phyloP scores from a whole-genome alignment of 2,888 invertebrate species.

The Campoplex capitator region DNA sequence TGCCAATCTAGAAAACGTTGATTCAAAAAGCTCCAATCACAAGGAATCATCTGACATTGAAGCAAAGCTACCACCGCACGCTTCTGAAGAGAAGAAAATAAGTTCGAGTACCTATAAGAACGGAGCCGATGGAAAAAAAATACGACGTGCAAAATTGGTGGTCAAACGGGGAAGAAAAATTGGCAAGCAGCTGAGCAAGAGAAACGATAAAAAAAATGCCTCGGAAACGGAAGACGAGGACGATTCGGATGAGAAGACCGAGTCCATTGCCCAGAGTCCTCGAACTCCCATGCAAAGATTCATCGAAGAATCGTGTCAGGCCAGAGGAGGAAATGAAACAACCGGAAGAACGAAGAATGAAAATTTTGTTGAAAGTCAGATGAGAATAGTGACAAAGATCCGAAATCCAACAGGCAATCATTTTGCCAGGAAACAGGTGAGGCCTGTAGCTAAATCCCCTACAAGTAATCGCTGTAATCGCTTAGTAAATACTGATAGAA shows the following conservation, averaged over 20 bases:
- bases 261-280: conserved; percentile 13
- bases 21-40: not conserved
- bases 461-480: not conserved
- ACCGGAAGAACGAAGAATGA: not conserved
- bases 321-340: not conserved
- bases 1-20: not conserved
- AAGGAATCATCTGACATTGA: not conserved
- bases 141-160: conserved; percentile 25
- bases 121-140: conserved; percentile 16
- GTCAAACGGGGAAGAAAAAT: conserved; percentile 40
- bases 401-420: not conserved
- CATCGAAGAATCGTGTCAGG: conserved; percentile 9
- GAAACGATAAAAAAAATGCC: not conserved
- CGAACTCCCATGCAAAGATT: conserved; percentile 32
- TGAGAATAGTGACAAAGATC: conserved; percentile 26
- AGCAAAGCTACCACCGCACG: not conserved
- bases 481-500: not conserved
- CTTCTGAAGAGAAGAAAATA: conserved; percentile 4
- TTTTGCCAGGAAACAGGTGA: not conserved
- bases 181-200: conserved; percentile 14
- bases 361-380: conserved; percentile 37
- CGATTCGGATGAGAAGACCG: not conserved
- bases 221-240: conserved; percentile 31
- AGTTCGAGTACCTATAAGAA: not conserved
- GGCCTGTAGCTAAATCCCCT: not conserved